Base-by-base conservation (phyloP, 1,140 invertebrate species). In the Trichonephila clavata region DNA sequence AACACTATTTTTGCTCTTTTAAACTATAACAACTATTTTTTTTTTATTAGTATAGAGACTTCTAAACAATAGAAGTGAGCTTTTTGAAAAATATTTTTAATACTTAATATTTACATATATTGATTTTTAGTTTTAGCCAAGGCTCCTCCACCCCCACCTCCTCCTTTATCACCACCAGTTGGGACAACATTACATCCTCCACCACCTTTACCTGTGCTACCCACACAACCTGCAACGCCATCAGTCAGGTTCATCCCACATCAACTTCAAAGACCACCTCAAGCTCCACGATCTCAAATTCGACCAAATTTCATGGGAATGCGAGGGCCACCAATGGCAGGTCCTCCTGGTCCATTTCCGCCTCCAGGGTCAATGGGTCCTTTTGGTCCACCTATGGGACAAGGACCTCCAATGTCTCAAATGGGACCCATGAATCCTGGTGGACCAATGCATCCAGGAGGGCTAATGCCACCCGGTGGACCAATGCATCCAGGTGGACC, bases 211-310 rank as follows among this genome's bases (percentile, higher is more conserved):
- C 86, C 86, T 59, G 13, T 50, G 13, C 16, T 83, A 20, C 32
- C 68, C 14, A 13, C 50, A 61, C 50, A 57, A 43, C 65, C 80
- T 13, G 63, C 27, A 61, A n/a, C 63, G 20, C 65, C 50, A 24
- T 18, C 43, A 6, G 43, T 87, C 8, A 77, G 87, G n/a, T 95
- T 95, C 77, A 95, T 95, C 65, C 94, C 94, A 50, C 94, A 93
- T 83, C 94, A 95, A 93, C 71, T 95, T 86, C 95, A 95, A 80
- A 91, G 94, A 94, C 91, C 94, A 63, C 83, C 94, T 57, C 94
- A 94, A 84, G 60, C 60, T 50, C 92, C 50, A 61, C 88, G 59
- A 10, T 43, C 77, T 84, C 81, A 16, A 71, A 63, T 71, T 20
- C 71, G 68, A 18, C 86, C 88, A 77, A 84, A 68, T 24, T 90